Percentiles rank a stretch among this genome's conserved stretches.
phyloP scores from a whole-genome alignment of 2,113 vertebrate genomes.

The Choloepus hoffmanni region DNA sequence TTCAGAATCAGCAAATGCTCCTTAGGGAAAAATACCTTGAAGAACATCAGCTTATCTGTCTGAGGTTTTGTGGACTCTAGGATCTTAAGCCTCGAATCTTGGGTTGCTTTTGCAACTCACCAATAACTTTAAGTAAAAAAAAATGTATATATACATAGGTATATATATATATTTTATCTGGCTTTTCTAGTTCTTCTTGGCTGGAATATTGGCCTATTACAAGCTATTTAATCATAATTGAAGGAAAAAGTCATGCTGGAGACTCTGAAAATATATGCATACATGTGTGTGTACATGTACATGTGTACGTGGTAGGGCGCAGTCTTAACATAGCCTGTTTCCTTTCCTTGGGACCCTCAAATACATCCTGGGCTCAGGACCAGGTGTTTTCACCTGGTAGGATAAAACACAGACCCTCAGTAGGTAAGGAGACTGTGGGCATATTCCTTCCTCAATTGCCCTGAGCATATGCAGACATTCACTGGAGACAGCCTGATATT shows the following conservation, averaged over 20 bases:
- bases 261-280: background rate
- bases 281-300: background rate
- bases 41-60: background rate
- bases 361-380: too few relatives aligned
- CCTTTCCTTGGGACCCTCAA: too few relatives aligned
- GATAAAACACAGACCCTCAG: too few relatives aligned
- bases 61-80: background rate
- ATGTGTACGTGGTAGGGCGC: background rate
- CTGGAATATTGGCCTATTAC: background rate
- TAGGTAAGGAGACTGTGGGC: too few relatives aligned
- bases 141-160: too few relatives aligned
- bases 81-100: background rate
- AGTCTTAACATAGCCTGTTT: too few relatives aligned
- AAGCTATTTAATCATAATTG: background rate
- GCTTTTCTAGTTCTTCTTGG: background rate
- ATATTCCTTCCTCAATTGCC: too few relatives aligned
- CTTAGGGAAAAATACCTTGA: background rate
- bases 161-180: background rate
- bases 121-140: background rate
- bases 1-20: background rate
- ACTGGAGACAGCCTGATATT: too few relatives aligned
- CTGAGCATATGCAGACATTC: too few relatives aligned
- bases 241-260: background rate
- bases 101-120: background rate
- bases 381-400: too few relatives aligned